Evolutionary conservation across 1,140 invertebrate species (phyloP).

Genomic region (Penaeus japonicus): DNA sequence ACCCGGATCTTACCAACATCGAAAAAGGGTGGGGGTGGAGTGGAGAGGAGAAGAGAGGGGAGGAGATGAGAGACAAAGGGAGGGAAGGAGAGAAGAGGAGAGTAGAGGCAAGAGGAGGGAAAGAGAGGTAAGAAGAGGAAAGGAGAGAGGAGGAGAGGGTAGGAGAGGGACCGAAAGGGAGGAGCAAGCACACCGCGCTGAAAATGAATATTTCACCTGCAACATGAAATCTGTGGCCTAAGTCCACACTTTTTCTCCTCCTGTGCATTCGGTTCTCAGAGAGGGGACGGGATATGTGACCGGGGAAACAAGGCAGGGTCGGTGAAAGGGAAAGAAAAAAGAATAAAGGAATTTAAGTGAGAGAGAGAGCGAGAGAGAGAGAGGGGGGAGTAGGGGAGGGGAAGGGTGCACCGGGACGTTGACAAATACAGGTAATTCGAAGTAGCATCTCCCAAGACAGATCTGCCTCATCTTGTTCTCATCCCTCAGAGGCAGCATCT

Average conservation of each 20-base stretch:
- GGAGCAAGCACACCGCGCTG: no score
- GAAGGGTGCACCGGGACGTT: conserved; percentile 3
- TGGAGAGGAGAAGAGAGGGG: neutral
- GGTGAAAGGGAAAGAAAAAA: neutral
- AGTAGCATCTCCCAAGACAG: neutral
- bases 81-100: neutral
- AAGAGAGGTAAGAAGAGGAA: neutral
- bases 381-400: neutral
- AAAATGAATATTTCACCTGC: no score
- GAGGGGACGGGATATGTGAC: neutral
- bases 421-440: conserved; percentile 34
- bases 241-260: no score
- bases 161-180: neutral
- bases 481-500: neutral
- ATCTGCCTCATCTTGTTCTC: neutral
- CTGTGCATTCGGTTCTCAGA: no score
- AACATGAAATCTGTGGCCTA: no score
- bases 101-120: neutral
- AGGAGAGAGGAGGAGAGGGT: neutral
- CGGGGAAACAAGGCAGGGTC: neutral
- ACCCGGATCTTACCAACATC: no score
- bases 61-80: neutral
- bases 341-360: neutral
- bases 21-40: neutral
- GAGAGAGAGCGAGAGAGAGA: neutral